Percentiles rank a stretch among this genome's conserved stretches.
Evolutionary conservation across 2,888 invertebrate genomes (phyloP).

Genomic region (Diachrysia chrysitis): DNA sequence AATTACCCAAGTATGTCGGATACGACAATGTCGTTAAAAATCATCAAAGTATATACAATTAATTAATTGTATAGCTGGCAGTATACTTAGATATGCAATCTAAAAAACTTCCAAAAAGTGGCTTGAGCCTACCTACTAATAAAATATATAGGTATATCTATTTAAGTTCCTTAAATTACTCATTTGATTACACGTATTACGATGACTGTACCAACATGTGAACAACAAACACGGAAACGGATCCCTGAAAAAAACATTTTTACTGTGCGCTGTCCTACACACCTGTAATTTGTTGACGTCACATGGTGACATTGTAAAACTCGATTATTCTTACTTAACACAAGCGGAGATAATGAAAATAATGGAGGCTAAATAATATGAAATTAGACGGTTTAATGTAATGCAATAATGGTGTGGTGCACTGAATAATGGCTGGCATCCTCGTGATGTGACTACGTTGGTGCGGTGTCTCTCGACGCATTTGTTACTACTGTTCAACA

Average conservation of each 20-base stretch:
- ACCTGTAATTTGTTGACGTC: constrained; percentile 84
- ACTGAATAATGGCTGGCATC: constrained; percentile 74
- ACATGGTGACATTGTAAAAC: constrained; percentile 84
- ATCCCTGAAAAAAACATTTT: constrained; percentile 73
- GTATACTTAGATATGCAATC: background rate
- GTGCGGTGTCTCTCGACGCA: constrained; percentile 47
- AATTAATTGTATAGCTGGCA: background rate
- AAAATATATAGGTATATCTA: no score
- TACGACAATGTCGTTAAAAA: no score
- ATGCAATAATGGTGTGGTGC: constrained; percentile 81
- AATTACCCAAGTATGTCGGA: no score
- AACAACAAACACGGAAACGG: constrained; percentile 72
- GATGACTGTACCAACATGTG: constrained; percentile 50
- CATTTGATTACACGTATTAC: constrained; percentile 56
- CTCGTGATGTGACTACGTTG: constrained; percentile 72
- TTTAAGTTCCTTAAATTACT: constrained; percentile 42
- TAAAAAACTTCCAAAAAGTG: background rate
- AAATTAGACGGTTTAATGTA: constrained; percentile 86
- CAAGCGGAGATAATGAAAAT: constrained; percentile 86
- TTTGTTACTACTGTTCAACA: constrained; percentile 67
- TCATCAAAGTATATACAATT: background rate
- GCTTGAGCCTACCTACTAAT: constrained; percentile 9
- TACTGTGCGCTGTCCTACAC: constrained; percentile 65
- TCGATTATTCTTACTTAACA: constrained; percentile 80
- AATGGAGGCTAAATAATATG: constrained; percentile 86